A percentile compares a stretch with the other conserved stretches of the same genome.
Conservation (phyloP, 2,888 invertebrate genomes). For the Noctua pronuba region DNA sequence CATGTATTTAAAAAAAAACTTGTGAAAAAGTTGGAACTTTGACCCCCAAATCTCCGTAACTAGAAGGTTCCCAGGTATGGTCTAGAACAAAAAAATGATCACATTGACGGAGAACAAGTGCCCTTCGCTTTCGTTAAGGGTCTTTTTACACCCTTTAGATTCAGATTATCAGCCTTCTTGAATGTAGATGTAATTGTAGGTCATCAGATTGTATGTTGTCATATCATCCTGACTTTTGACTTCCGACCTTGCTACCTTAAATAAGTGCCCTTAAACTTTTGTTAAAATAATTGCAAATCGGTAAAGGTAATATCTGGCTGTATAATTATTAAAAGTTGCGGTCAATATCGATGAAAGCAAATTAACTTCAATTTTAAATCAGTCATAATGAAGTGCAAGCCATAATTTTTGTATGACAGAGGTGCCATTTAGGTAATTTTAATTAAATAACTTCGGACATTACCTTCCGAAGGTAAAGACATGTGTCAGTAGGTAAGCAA, state of each 20-base stretch:
- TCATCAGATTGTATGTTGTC: conserved; percentile 10
- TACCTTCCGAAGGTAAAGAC: conserved; percentile 32
- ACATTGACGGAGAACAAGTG: too few species aligned
- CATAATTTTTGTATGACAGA: not conserved
- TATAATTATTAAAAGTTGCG: conserved; percentile 3
- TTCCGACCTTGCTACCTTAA: conserved; percentile 29
- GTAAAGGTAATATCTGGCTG: not conserved
- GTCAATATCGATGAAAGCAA: not conserved
- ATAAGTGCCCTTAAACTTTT: conserved; percentile 55
- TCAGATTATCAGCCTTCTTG: conserved; percentile 12
- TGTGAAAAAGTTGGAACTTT: too few species aligned
- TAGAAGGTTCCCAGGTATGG: too few species aligned
- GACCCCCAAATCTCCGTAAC: too few species aligned
- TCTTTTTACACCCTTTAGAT: too few species aligned
- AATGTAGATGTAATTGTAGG: conserved; percentile 26
- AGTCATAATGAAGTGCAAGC: not conserved
- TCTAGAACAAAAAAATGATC: too few species aligned
- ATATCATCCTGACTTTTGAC: conserved; percentile 15
- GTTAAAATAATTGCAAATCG: not conserved
- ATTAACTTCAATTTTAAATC: not conserved
- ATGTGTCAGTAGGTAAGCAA: conserved; percentile 63
- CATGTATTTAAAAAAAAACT: too few species aligned
- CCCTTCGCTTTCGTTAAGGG: too few species aligned
- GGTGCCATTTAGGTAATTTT: not conserved
- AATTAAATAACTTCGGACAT: conserved; percentile 29